Conservation (phyloP, 2,888 invertebrate species). For the Anoplius nigerrimus region DNA sequence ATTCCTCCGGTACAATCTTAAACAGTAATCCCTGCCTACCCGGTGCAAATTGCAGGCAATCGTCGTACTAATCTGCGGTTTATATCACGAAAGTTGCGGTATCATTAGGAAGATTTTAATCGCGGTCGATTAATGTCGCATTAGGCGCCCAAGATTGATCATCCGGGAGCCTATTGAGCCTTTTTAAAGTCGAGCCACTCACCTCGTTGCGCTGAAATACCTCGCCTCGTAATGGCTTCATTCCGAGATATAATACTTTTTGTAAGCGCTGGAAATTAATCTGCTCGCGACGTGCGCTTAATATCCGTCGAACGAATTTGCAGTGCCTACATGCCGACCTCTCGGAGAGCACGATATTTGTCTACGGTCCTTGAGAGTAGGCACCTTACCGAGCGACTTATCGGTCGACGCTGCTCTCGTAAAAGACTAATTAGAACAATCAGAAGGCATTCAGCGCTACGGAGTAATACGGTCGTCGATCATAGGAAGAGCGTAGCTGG, state of each 20-base stretch:
- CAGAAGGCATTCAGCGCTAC: too few relatives aligned
- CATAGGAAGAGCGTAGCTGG: too few relatives aligned
- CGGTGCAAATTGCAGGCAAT: conserved; percentile 38
- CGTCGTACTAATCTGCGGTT: conserved; percentile 38
- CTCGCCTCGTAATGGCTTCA: conserved; percentile 33
- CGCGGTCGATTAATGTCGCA: conserved; percentile 53
- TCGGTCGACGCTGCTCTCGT: too few relatives aligned
- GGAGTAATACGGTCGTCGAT: too few relatives aligned
- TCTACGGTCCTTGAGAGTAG: not conserved
- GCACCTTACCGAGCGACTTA: not conserved
- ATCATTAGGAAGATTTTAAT: conserved; percentile 51
- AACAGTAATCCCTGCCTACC: conserved; percentile 27
- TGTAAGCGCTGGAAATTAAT: conserved; percentile 4
- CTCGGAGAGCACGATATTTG: not conserved
- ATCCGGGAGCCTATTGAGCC: conserved; percentile 17
- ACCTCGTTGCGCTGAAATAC: conserved; percentile 16
- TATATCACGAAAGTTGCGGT: conserved; percentile 33
- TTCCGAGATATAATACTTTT: conserved; percentile 14
- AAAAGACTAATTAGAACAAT: too few relatives aligned
- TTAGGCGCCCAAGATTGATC: conserved; percentile 50
- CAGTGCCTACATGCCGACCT: not conserved
- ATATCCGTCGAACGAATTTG: not conserved
- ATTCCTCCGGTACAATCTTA: conserved; percentile 7
- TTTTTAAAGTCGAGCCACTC: conserved; percentile 19
- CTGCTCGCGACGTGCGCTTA: not conserved